Percentiles rank a stretch among this genome's conserved stretches.
Evolutionary conservation across 2,113 vertebrate species (phyloP).

Genomic region (Elanoides forficatus): DNA sequence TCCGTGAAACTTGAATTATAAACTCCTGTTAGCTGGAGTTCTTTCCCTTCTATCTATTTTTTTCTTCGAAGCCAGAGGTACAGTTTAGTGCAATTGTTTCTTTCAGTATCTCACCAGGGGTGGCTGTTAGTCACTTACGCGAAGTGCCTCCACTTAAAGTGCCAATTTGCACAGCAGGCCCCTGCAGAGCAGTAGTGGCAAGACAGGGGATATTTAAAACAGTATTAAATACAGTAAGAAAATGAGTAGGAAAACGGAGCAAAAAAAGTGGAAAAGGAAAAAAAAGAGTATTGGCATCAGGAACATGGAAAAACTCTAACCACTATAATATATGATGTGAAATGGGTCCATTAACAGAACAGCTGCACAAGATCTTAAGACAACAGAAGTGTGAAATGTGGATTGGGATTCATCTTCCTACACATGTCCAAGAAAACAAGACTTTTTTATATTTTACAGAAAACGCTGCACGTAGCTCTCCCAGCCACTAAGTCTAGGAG

Average conservation of each 20-base stretch:
- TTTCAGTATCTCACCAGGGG: conserved; percentile 40
- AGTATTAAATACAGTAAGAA: conserved; percentile 11
- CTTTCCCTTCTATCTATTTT: conserved; percentile 8
- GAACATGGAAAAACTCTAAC: neutral
- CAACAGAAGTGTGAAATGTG: neutral
- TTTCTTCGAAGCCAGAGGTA: conserved; percentile 13
- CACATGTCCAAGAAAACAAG: neutral
- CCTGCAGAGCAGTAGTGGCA: neutral
- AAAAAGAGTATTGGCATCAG: neutral
- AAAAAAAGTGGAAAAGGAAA: neutral
- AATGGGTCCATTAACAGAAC: neutral
- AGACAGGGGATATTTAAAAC: conserved; percentile 13
- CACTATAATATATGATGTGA: neutral
- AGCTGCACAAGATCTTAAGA: neutral
- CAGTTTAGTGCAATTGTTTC: conserved; percentile 34
- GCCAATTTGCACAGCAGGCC: conserved; percentile 42
- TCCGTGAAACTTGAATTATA: neutral
- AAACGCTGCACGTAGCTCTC: neutral
- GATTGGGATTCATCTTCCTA: neutral
- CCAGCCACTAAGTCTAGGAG: neutral
- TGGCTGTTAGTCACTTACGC: neutral
- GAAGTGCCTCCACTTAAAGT: conserved; percentile 15
- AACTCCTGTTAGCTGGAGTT: neutral
- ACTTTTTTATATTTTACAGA: neutral
- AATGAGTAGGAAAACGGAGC: neutral